phyloP scores from a whole-genome alignment of 2,888 invertebrate species.

The Aelia acuminata region DNA sequence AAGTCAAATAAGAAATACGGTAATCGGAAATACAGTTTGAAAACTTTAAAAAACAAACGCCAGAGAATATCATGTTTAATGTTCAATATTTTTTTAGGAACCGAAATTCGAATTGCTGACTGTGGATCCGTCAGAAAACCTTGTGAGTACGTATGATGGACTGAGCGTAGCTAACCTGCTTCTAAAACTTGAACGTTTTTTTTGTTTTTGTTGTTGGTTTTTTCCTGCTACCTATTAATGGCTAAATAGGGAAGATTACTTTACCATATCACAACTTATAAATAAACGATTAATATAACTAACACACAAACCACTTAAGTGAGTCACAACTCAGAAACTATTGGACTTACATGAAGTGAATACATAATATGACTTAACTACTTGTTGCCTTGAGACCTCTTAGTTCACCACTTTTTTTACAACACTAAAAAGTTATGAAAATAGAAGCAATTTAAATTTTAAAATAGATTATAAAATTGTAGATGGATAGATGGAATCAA shows the following conservation, averaged over 20 bases:
- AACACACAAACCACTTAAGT: too few relatives aligned
- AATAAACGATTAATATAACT: too few relatives aligned
- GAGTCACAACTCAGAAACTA: too few relatives aligned
- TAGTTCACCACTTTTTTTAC: too few relatives aligned
- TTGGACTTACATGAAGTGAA: too few relatives aligned
- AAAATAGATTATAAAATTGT: too few relatives aligned
- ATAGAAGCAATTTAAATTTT: too few relatives aligned
- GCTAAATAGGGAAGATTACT: neutral
- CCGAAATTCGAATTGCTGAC: conserved; percentile 47
- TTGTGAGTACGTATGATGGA: conserved; percentile 45
- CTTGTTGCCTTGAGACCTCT: too few relatives aligned
- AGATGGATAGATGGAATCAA: too few relatives aligned
- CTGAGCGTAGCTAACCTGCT: neutral
- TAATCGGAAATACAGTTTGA: neutral
- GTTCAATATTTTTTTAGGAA: conserved; percentile 14
- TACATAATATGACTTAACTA: too few relatives aligned
- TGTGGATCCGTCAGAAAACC: conserved; percentile 36
- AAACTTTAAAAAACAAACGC: neutral
- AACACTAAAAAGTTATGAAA: too few relatives aligned
- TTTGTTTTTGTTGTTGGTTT: neutral
- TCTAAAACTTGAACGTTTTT: neutral
- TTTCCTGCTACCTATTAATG: neutral
- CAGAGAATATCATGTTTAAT: neutral
- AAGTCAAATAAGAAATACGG: neutral
- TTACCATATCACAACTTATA: too few relatives aligned